These are phyloP conservation scores for Papilio polytes DNA, from an alignment of 1,140 invertebrate species.

Conservation along the genomic window DNA sequence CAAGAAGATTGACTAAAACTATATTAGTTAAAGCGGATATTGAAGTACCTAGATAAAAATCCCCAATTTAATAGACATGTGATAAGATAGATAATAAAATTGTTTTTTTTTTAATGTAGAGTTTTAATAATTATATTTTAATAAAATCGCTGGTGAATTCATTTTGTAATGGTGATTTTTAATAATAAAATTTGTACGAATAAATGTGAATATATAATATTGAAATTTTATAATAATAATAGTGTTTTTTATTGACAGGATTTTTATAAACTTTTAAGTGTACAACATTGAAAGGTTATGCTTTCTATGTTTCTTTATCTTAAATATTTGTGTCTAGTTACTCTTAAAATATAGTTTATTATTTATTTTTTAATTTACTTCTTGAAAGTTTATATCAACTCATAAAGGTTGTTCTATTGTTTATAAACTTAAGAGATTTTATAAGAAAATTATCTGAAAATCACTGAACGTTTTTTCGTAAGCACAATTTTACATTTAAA, in stretches of 20 bases:
- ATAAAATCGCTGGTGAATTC: neutral
- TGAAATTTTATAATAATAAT: neutral
- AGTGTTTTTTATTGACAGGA: neutral
- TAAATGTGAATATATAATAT: constrained; percentile 1
- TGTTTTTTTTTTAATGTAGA: constrained; percentile 18
- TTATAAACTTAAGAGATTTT: too few relatives aligned
- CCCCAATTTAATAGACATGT: constrained; percentile 24
- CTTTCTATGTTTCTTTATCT: neutral
- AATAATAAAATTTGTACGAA: neutral
- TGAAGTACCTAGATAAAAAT: constrained; percentile 68
- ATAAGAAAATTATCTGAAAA: too few relatives aligned
- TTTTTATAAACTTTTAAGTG: constrained; percentile 6
- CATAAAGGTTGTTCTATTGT: neutral
- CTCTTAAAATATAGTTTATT: too few relatives aligned
- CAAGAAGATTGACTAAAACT: constrained; percentile 49
- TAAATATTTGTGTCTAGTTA: too few relatives aligned
- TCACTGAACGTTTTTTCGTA: too few relatives aligned
- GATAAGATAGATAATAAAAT: constrained; percentile 39
- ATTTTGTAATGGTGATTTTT: neutral
- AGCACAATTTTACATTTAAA: too few relatives aligned
- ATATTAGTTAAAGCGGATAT: constrained; percentile 68
- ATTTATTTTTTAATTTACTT: too few relatives aligned
- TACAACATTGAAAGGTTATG: neutral
- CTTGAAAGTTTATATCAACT: neutral
- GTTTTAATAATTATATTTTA: constrained; percentile 4